These are phyloP conservation scores for Spodoptera litura DNA, from an alignment of 1,140 invertebrate genomes.

Conservation along the genomic window DNA sequence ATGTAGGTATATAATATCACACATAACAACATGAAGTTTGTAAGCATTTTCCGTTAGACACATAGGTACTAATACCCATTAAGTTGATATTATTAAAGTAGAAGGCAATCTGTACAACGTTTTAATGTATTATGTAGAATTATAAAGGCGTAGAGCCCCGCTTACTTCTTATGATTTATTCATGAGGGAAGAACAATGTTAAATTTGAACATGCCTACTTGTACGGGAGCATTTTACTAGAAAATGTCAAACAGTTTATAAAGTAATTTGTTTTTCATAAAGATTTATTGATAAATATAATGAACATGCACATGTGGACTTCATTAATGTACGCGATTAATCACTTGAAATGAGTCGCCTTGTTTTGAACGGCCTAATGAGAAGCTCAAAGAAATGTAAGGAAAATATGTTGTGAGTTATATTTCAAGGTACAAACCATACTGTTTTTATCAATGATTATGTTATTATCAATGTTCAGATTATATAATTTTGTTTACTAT, in stretches of 20 bases:
- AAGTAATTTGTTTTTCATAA: slow-evolving; percentile 77
- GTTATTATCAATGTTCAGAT: no score
- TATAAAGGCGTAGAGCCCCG: slow-evolving; percentile 81
- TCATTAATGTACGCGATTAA: slow-evolving; percentile 27
- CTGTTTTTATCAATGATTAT: no score
- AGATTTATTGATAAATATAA: slow-evolving; percentile 69
- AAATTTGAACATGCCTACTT: slow-evolving; percentile 82
- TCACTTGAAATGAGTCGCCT: slow-evolving; percentile 38
- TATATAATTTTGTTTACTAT: neutral
- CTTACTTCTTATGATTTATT: slow-evolving; percentile 85
- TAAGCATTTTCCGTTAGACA: slow-evolving; percentile 36
- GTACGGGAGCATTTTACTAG: slow-evolving; percentile 72
- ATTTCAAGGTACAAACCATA: neutral
- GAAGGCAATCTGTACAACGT: slow-evolving; percentile 82
- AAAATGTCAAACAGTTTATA: slow-evolving; percentile 77
- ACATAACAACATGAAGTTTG: neutral
- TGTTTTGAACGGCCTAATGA: neutral
- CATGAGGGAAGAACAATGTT: slow-evolving; percentile 80
- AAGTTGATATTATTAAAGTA: slow-evolving; percentile 79
- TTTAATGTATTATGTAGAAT: slow-evolving; percentile 86
- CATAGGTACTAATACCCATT: slow-evolving; percentile 53
- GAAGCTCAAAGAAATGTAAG: slow-evolving; percentile 2
- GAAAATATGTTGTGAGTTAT: neutral
- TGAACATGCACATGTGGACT: slow-evolving; percentile 13
- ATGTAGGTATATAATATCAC: slow-evolving; percentile 8